Evolutionary conservation across 2,113 vertebrate genomes (phyloP), one percentile per base, ranked within the genome.

Genomic region (Pangasianodon gigas): DNA sequence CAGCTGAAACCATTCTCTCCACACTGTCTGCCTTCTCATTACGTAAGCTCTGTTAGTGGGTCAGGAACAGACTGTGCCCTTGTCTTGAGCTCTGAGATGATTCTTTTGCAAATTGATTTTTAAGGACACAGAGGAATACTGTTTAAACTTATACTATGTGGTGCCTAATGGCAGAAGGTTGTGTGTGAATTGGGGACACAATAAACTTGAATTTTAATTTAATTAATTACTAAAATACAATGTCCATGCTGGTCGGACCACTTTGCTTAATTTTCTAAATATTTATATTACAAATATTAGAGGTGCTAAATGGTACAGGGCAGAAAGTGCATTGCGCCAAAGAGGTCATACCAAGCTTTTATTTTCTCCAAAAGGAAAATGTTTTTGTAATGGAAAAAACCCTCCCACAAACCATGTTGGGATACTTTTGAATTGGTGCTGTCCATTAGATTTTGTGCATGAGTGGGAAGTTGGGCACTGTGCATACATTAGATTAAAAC

Each of bases 1-100:
- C 62, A 75, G 44, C 65, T 74, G 60, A 85, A 87, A 81, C 29
- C 79, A 67, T 62, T 67, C 69, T 21, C 29, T n/a, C 21, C 2
- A n/a, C 54, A 71, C 69, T 84, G 51, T 51, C 87, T 75, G 80
- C 85, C 51, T 79, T 60, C 87, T 74, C 69, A 62, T 90, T 92
- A 87, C 32, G 48, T 85, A 90, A 88, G 24, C 79, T 87, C n/a
- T 69, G 24, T 87, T 88, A 51, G 67, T n/a, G 37, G 48, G 48
- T 84, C 69, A 67, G 69, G 74, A 85, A 87, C 81, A 89, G 84
- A 60, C 52, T 29, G 79, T 69, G 67, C 21, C 87, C 80, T 77
- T 88, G 84, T 58, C 89, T 44, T 11, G 13, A 83, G 46, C 26
- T 62, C 44, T 69, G 69, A 79, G 41, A 37, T 37, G 7, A 91